Conservation (phyloP, 2,113 vertebrate species). For the Phasianus colchicus region DNA sequence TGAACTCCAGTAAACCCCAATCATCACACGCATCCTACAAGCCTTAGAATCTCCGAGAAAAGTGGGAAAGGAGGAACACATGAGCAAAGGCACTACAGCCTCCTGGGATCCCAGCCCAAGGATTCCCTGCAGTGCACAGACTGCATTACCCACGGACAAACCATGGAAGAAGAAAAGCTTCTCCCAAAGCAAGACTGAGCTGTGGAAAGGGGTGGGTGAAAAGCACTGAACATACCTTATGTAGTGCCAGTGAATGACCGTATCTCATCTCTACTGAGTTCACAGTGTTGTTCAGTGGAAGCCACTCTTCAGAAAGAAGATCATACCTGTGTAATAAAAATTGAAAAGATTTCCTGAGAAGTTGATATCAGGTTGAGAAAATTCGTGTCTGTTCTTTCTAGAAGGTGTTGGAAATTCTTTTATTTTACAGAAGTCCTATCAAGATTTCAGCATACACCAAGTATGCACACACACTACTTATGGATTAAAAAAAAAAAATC, state of each 20-base stretch:
- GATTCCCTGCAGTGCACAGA: neutral
- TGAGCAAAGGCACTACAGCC: neutral
- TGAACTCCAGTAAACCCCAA: neutral
- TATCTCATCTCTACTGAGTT: slow-evolving; percentile 89
- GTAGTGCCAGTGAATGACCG: slow-evolving; percentile 89
- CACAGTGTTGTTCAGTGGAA: slow-evolving; percentile 84
- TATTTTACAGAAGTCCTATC: neutral
- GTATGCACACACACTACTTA: neutral
- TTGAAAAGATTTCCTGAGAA: neutral
- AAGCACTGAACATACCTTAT: slow-evolving; percentile 79
- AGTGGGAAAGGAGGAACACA: neutral
- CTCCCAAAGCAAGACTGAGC: neutral
- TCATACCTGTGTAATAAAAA: slow-evolving; percentile 83
- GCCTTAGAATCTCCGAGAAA: neutral
- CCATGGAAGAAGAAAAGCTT: neutral
- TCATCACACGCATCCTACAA: neutral
- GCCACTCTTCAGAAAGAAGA: slow-evolving; percentile 87
- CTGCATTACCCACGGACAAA: neutral
- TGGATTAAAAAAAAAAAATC: neutral
- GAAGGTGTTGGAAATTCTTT: neutral
- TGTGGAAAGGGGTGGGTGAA: neutral
- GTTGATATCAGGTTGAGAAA: neutral
- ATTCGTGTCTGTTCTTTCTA: neutral
- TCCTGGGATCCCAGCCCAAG: neutral
- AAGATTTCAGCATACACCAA: neutral